Evolutionary conservation across 2,888 invertebrate species (phyloP).

Genomic region (Odontocerum albicorne): DNA sequence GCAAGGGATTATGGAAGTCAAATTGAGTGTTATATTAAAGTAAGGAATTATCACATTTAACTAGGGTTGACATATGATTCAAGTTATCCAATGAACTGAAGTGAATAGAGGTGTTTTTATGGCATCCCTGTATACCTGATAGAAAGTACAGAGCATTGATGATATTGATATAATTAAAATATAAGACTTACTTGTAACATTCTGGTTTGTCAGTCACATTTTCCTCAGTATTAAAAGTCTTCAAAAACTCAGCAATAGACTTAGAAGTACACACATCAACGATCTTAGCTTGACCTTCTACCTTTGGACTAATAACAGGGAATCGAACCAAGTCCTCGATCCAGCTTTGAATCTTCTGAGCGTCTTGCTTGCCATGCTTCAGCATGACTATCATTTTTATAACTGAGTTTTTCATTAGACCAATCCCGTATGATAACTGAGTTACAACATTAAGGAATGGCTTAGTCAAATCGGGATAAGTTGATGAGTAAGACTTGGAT

Average conservation of each 20-base stretch:
- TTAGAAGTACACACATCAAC: constrained; percentile 52
- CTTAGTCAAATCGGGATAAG: constrained; percentile 78
- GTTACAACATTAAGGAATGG: constrained; percentile 70
- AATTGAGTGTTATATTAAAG: too few relatives aligned
- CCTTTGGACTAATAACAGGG: constrained; percentile 47
- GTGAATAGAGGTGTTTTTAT: too few relatives aligned
- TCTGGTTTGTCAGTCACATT: constrained; percentile 45
- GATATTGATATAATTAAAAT: too few relatives aligned
- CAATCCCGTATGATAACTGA: constrained; percentile 67
- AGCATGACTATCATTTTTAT: constrained; percentile 49
- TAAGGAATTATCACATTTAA: too few relatives aligned
- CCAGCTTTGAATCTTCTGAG: constrained; percentile 39
- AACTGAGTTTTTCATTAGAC: constrained; percentile 57
- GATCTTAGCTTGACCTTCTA: constrained; percentile 44
- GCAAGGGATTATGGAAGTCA: too few relatives aligned
- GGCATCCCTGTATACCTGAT: too few relatives aligned
- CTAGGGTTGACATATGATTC: too few relatives aligned
- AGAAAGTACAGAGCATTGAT: too few relatives aligned
- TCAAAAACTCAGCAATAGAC: constrained; percentile 46
- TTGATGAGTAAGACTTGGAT: constrained; percentile 57
- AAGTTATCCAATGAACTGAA: too few relatives aligned
- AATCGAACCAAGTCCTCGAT: constrained; percentile 56
- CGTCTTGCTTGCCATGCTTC: constrained; percentile 37
- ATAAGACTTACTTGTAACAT: constrained; percentile 51
- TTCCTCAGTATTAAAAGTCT: constrained; percentile 26